A percentile compares a stretch with the other conserved stretches of the same genome.
Conservation (phyloP, 2,888 invertebrate species). For the Capitulum mitella region DNA sequence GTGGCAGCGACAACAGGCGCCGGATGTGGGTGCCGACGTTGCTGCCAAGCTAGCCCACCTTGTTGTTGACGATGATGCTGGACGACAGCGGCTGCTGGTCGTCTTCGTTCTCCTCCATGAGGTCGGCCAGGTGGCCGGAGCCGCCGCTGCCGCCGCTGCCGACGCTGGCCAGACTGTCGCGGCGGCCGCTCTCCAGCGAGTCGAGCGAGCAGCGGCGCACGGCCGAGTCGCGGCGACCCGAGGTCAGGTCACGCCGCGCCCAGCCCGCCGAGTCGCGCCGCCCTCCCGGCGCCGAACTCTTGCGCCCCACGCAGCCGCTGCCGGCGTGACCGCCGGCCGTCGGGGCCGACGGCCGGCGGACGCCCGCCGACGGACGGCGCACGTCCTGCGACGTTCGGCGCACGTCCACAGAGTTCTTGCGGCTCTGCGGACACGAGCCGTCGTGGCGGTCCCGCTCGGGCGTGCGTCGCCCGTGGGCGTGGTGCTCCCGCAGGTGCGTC, state of each 20-base stretch:
- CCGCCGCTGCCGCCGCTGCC: slow-evolving; percentile 4
- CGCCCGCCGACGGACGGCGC: background rate
- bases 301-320: background rate
- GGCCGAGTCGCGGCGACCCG: background rate
- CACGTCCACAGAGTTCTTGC: background rate
- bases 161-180: slow-evolving; percentile 15
- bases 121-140: background rate
- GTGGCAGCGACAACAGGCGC: no score
- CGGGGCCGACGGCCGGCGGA: background rate
- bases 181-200: slow-evolving; percentile 1
- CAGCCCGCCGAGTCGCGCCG: background rate
- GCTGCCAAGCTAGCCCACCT: no score
- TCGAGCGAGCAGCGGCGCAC: background rate
- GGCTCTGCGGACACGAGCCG: background rate
- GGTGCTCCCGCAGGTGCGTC: slow-evolving; percentile 3
- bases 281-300: background rate
- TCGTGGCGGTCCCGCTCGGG: background rate
- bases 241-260: background rate
- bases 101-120: slow-evolving; percentile 20
- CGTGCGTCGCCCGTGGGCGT: background rate
- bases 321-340: no score
- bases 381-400: background rate
- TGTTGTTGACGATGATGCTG: no score
- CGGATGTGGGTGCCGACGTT: no score
- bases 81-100: background rate